Conservation (phyloP, 2,113 vertebrate genomes). For the Mesitornis unicolor region DNA sequence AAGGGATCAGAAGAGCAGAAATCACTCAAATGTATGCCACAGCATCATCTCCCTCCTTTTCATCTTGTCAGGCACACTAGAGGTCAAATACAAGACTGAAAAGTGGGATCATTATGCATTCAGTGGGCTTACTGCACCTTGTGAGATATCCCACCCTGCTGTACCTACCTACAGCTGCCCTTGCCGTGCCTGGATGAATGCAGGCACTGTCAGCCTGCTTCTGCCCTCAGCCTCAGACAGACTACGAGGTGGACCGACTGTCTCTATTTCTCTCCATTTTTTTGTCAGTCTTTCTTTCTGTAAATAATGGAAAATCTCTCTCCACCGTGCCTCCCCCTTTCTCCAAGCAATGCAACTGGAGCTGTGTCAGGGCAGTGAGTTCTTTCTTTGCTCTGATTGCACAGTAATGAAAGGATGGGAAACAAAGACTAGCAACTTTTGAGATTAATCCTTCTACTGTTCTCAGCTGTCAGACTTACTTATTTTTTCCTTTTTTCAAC, state of each 20-base stretch:
- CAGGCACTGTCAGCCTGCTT: background rate
- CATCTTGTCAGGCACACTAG: background rate
- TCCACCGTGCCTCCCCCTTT: constrained; percentile 52
- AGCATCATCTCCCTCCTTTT: background rate
- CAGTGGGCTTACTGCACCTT: background rate
- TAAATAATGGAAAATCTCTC: constrained; percentile 73
- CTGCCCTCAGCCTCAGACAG: constrained; percentile 33
- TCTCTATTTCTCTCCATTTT: constrained; percentile 46
- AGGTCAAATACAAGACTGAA: constrained; percentile 35
- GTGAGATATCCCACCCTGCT: constrained; percentile 39
- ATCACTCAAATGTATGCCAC: background rate
- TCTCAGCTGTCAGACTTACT: constrained; percentile 76
- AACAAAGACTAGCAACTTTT: constrained; percentile 73
- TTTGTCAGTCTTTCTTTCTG: constrained; percentile 41
- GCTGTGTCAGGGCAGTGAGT: constrained; percentile 61
- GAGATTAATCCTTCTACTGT: constrained; percentile 77
- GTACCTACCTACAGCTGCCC: background rate
- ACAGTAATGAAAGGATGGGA: constrained; percentile 71
- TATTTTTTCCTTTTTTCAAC: constrained; percentile 66
- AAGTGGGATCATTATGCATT: constrained; percentile 5
- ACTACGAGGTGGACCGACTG: background rate
- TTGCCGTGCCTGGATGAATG: background rate
- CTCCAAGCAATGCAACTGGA: constrained; percentile 71
- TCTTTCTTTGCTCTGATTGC: constrained; percentile 63
- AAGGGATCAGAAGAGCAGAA: background rate